Evolutionary conservation across 2,797 vertebrate genomes (phyloP).

Genomic region (Salmo trutta): DNA sequence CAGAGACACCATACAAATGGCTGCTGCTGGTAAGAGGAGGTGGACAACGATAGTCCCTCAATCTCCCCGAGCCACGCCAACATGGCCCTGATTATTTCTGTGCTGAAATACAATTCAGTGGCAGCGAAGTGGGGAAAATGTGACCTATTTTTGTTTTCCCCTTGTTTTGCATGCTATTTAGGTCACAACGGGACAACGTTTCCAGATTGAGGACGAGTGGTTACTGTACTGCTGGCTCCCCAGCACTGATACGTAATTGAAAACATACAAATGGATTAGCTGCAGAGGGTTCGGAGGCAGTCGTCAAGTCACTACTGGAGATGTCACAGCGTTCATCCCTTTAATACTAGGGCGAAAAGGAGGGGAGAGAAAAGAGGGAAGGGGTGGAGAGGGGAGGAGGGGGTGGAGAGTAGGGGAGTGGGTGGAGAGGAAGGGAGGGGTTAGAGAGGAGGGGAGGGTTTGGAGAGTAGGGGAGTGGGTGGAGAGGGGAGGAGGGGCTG

Average conservation of each 20-base stretch:
- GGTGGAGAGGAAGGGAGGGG: no score
- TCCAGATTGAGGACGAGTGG: slow-evolving; percentile 57
- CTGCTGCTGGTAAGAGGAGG: slow-evolving; percentile 23
- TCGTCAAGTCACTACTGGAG: slow-evolving; percentile 40
- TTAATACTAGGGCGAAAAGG: slow-evolving; percentile 21
- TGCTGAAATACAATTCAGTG: slow-evolving; percentile 54
- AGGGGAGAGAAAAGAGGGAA: neutral
- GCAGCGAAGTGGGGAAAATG: slow-evolving; percentile 52
- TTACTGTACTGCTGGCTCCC: slow-evolving; percentile 62
- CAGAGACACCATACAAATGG: slow-evolving; percentile 32
- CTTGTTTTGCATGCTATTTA: slow-evolving; percentile 71
- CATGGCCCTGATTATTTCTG: slow-evolving; percentile 45
- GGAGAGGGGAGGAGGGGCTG: no score
- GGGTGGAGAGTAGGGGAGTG: neutral
- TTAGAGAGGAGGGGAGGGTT: no score
- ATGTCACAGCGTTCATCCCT: slow-evolving; percentile 44
- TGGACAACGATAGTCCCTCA: slow-evolving; percentile 21
- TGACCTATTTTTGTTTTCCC: slow-evolving; percentile 66
- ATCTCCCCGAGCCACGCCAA: slow-evolving; percentile 41
- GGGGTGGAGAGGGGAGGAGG: slow-evolving; percentile 35
- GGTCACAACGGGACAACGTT: slow-evolving; percentile 65
- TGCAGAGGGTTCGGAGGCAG: slow-evolving; percentile 60
- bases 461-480: no score
- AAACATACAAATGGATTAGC: slow-evolving; percentile 78
- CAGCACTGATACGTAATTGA: slow-evolving; percentile 61